A percentile compares a stretch with the other conserved stretches of the same genome.
phyloP scores from a whole-genome alignment of 2,888 invertebrate species.

The Sesia bembeciformis region DNA sequence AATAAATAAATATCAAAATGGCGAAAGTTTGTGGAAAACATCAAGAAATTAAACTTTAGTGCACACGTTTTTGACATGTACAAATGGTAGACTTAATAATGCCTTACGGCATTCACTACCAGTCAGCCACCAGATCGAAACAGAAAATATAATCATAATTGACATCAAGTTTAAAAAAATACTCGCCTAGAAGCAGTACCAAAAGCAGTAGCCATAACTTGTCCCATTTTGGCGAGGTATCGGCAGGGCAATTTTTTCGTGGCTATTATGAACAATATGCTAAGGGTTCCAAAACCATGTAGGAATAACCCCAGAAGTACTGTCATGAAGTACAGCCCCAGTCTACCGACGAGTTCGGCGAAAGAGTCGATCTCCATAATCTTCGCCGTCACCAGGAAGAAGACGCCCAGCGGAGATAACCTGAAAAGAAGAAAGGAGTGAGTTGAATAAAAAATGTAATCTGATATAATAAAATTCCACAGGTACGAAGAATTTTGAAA shows the following conservation, averaged over 20 bases:
- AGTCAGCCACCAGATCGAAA: no score
- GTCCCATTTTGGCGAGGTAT: conserved; percentile 87
- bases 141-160: not conserved
- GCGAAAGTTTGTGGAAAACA: no score
- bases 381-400: conserved; percentile 92
- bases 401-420: conserved; percentile 92
- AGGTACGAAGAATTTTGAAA: no score
- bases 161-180: not conserved
- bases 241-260: conserved; percentile 88
- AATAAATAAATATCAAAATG: no score
- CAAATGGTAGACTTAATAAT: no score
- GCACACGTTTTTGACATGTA: no score
- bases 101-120: no score
- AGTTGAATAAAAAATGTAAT: no score
- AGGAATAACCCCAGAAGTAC: conserved; percentile 92
- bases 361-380: conserved; percentile 93
- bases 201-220: conserved; percentile 95
- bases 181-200: conserved; percentile 92
- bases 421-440: conserved; percentile 56
- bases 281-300: conserved; percentile 93
- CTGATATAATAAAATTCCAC: no score
- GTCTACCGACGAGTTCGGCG: conserved; percentile 85
- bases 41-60: no score
- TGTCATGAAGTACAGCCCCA: conserved; percentile 95
- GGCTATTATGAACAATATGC: conserved; percentile 87